A percentile compares a stretch with the other conserved stretches of the same genome.
These are phyloP conservation scores for Melikaiella ostensackeni DNA, from an alignment of 2,888 invertebrate genomes.

Conservation along the genomic window DNA sequence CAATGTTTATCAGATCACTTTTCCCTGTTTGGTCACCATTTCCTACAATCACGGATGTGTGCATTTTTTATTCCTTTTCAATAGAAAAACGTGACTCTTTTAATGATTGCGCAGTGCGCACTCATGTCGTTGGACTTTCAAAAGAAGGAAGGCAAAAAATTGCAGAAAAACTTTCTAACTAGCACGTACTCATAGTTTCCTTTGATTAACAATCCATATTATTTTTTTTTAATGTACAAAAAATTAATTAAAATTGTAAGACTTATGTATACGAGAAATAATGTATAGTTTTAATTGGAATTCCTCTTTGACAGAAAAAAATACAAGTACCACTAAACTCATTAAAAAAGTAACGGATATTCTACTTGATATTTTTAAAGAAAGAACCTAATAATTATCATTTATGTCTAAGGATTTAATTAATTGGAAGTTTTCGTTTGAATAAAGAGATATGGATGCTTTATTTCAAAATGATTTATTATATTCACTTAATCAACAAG, in stretches of 20 bases:
- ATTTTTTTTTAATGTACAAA: not conserved
- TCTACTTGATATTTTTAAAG: too few relatives aligned
- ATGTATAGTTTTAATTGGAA: not conserved
- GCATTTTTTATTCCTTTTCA: slow-evolving; percentile 1
- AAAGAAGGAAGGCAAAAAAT: not conserved
- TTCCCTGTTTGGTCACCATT: not conserved
- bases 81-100: slow-evolving; percentile 18
- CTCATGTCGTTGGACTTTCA: slow-evolving; percentile 5
- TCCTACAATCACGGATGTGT: not conserved
- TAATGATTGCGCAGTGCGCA: not conserved
- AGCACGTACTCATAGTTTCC: not conserved
- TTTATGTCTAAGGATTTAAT: too few relatives aligned
- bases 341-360: not conserved
- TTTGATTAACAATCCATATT: not conserved
- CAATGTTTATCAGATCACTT: not conserved
- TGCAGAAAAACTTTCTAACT: not conserved
- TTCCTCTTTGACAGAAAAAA: not conserved
- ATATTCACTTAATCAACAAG: not conserved
- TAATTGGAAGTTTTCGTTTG: too few relatives aligned
- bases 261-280: not conserved
- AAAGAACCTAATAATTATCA: too few relatives aligned
- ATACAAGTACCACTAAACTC: not conserved
- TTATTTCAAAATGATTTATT: not conserved
- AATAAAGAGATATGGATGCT: too few relatives aligned
- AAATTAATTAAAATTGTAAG: not conserved